phyloP scores from a whole-genome alignment of 2,797 vertebrate genomes.

The Hozukius guyotensis region DNA sequence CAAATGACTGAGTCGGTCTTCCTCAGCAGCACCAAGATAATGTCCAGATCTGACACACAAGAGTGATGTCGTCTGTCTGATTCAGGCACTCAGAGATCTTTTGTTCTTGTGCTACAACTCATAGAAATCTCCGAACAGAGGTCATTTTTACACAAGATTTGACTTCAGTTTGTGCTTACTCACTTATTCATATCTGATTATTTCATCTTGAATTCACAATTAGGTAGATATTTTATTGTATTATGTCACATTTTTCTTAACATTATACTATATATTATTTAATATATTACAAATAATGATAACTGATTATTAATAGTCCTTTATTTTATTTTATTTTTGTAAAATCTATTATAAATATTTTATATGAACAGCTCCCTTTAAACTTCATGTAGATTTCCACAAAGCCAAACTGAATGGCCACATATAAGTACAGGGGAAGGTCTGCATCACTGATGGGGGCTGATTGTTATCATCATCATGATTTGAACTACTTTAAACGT shows the following conservation, averaged over 20 bases:
- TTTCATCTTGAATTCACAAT: background rate
- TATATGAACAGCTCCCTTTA: background rate
- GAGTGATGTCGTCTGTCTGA: slow-evolving; percentile 23
- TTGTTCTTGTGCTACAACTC: background rate
- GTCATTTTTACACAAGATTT: background rate
- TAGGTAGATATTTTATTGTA: background rate
- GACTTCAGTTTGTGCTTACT: background rate
- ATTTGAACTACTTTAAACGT: background rate
- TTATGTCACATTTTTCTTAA: background rate
- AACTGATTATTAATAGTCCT: background rate
- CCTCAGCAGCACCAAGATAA: slow-evolving; percentile 14
- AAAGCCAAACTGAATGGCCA: background rate
- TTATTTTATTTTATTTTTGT: background rate
- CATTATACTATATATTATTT: background rate
- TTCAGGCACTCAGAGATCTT: background rate
- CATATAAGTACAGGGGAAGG: background rate
- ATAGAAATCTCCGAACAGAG: background rate
- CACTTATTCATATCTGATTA: background rate
- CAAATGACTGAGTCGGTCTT: slow-evolving; percentile 36
- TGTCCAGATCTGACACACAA: slow-evolving; percentile 14
- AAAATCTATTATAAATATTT: background rate
- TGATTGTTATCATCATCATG: background rate
- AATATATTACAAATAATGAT: background rate
- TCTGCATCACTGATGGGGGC: background rate
- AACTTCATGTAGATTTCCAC: background rate